phyloP scores from a whole-genome alignment of 92 coral and sea anemone species.

The Epizoanthus ramosus region DNA sequence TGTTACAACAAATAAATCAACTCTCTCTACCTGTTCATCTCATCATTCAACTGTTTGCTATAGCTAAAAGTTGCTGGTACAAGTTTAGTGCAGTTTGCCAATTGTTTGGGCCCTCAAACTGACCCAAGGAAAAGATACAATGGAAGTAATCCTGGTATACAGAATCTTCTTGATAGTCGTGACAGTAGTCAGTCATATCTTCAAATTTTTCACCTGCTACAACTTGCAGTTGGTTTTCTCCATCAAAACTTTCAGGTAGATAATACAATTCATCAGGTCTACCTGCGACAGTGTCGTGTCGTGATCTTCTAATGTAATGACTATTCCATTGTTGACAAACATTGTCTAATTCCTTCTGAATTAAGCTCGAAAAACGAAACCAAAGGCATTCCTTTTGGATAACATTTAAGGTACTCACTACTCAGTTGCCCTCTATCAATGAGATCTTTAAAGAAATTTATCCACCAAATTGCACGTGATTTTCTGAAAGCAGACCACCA shows the following conservation, averaged over 20 bases:
- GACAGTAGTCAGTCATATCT: constrained; percentile 65
- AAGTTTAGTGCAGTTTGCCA: constrained; percentile 48
- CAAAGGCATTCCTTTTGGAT: constrained; percentile 41
- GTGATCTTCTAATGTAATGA: constrained; percentile 46
- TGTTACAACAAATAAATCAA: too few species aligned
- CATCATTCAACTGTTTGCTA: constrained; percentile 4
- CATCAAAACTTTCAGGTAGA: constrained; percentile 62
- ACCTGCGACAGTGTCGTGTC: constrained; percentile 63
- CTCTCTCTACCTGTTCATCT: too few species aligned
- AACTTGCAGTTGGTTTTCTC: constrained; percentile 57
- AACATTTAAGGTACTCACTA: constrained; percentile 14
- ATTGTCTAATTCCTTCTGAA: constrained; percentile 45
- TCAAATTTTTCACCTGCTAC: constrained; percentile 59
- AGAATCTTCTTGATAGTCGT: constrained; percentile 60
- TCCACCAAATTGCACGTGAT: constrained; percentile 42
- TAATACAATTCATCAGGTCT: constrained; percentile 58
- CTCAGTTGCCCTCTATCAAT: constrained; percentile 20
- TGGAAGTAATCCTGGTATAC: constrained; percentile 60
- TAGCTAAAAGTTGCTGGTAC: constrained; percentile 46
- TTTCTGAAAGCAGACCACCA: constrained; percentile 43
- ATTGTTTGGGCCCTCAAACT: constrained; percentile 48
- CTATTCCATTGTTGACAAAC: constrained; percentile 45
- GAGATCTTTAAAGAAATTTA: constrained; percentile 43
- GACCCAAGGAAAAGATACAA: constrained; percentile 39
- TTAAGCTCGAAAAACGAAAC: constrained; percentile 29